Evolutionary conservation across 2,797 vertebrate species (phyloP).

Genomic region (Avahi laniger): DNA sequence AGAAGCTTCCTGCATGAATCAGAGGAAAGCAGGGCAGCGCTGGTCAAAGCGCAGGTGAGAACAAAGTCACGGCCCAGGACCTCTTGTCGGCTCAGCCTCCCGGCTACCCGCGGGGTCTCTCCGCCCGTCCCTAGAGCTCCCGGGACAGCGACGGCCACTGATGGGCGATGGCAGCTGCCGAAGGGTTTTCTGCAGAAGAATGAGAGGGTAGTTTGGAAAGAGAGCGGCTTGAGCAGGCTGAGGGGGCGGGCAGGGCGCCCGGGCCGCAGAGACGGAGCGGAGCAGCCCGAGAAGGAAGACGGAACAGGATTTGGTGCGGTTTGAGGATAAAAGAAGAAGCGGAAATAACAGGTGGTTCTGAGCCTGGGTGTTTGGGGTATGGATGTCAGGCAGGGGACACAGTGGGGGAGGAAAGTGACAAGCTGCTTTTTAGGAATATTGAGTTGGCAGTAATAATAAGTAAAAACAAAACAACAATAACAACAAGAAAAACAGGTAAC

Average conservation of each 20-base stretch:
- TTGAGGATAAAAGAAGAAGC: background rate
- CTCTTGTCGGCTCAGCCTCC: background rate
- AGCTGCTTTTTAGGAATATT: background rate
- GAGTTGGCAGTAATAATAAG: background rate
- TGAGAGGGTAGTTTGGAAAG: background rate
- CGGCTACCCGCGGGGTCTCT: background rate
- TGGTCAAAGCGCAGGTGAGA: background rate
- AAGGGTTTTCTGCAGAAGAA: background rate
- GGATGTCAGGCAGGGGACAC: background rate
- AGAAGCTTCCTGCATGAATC: background rate
- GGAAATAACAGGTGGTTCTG: fast-evolving
- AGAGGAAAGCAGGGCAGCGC: background rate
- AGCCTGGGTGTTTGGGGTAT: background rate
- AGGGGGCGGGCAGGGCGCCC: background rate
- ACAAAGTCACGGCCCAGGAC: background rate
- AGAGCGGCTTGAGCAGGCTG: background rate
- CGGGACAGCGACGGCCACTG: too few relatives aligned
- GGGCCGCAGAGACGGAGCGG: background rate
- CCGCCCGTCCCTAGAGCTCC: background rate
- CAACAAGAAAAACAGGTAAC: background rate
- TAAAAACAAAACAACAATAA: background rate
- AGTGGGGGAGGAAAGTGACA: background rate
- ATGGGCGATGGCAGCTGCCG: fast-evolving
- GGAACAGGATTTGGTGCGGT: too few relatives aligned
- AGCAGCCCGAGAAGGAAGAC: background rate